These are phyloP conservation scores for Cydia amplana DNA, from an alignment of 1,140 invertebrate genomes.

Conservation along the genomic window DNA sequence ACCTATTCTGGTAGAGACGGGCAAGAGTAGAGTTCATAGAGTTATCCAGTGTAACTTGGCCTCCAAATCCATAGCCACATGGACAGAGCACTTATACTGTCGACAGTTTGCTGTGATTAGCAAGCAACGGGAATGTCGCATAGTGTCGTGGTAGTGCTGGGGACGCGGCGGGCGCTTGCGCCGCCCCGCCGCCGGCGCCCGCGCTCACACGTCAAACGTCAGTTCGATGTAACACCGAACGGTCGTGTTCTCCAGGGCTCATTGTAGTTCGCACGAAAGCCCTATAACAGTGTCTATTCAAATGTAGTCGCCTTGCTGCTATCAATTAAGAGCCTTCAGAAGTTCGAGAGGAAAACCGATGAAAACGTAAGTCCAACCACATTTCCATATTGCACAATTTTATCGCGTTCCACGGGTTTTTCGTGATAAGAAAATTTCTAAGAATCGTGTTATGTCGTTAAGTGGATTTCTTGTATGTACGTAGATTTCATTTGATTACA, in stretches of 20 bases:
- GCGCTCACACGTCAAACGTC: conserved; percentile 52
- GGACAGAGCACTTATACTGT: too few relatives aligned
- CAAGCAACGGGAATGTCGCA: not conserved
- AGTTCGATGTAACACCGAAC: conserved; percentile 69
- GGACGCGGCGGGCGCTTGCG: not conserved
- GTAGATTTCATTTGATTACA: not conserved
- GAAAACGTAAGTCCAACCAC: conserved; percentile 63
- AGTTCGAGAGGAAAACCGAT: conserved; percentile 73
- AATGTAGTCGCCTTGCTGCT: conserved; percentile 74
- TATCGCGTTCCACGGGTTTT: conserved; percentile 36
- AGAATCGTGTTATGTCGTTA: conserved; percentile 54
- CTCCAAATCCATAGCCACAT: too few relatives aligned
- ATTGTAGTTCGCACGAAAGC: conserved; percentile 77
- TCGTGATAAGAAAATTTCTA: conserved; percentile 16
- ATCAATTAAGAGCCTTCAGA: conserved; percentile 58
- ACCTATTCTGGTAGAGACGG: too few relatives aligned
- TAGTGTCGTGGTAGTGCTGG: not conserved
- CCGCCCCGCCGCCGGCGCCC: conserved; percentile 36
- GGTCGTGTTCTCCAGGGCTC: conserved; percentile 72
- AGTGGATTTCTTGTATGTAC: conserved; percentile 21
- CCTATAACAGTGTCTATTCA: conserved; percentile 72
- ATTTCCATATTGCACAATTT: conserved; percentile 42
- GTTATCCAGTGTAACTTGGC: too few relatives aligned
- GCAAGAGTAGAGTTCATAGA: too few relatives aligned
- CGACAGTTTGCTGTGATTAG: not conserved